phyloP scores from a whole-genome alignment of 2,888 invertebrate genomes.

The Cotesia congregata region DNA sequence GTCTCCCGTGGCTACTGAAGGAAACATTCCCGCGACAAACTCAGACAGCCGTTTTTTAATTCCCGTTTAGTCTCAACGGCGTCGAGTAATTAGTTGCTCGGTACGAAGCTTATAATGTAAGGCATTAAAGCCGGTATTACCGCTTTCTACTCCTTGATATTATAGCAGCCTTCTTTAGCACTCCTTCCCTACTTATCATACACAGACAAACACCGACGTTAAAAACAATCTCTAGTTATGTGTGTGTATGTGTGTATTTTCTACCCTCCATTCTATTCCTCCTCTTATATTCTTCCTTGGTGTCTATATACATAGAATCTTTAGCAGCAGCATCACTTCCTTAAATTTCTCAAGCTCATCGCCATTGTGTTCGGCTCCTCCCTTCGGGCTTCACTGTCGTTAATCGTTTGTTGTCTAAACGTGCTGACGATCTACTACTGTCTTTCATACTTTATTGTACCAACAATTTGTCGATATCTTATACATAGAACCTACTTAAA shows the following conservation, averaged over 20 bases:
- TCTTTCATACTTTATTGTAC: conserved; percentile 35
- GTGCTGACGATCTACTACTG: conserved; percentile 48
- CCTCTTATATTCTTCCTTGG: neutral
- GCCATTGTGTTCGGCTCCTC: conserved; percentile 22
- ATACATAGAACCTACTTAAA: neutral
- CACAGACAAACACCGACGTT: conserved; percentile 14
- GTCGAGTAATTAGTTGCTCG: conserved; percentile 67
- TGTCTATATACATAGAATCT: conserved; percentile 19
- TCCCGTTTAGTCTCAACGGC: conserved; percentile 67
- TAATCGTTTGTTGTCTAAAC: conserved; percentile 67
- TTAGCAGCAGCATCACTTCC: conserved; percentile 21
- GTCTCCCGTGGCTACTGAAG: conserved; percentile 45
- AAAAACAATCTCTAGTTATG: conserved; percentile 17
- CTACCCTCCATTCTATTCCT: conserved; percentile 5
- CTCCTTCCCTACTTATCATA: conserved; percentile 21
- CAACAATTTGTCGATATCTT: conserved; percentile 37
- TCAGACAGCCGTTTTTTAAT: conserved; percentile 65
- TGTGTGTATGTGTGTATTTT: conserved; percentile 18
- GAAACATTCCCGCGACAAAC: conserved; percentile 59
- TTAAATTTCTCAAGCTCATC: conserved; percentile 32
- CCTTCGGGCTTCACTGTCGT: conserved; percentile 53
- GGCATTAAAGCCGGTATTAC: conserved; percentile 46
- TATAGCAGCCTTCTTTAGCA: neutral
- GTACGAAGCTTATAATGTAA: conserved; percentile 51
- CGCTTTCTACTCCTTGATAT: conserved; percentile 28